Evolutionary conservation across 1,140 invertebrate genomes (phyloP).

Genomic region (Ladona fulva): DNA sequence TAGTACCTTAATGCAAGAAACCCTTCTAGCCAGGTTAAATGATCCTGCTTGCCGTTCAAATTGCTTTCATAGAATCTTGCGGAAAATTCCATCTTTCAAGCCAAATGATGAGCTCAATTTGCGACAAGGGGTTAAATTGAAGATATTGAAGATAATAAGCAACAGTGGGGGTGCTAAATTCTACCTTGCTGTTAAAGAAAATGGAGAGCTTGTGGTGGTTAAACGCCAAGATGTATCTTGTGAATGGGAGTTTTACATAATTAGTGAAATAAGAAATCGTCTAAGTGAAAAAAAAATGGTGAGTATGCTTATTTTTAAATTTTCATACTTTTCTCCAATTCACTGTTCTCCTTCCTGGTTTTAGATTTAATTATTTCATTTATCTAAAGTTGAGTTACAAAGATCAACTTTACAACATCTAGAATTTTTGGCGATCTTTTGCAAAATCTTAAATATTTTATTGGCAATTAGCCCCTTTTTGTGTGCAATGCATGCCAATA

Average conservation of each 20-base stretch:
- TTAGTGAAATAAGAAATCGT: slow-evolving; percentile 60
- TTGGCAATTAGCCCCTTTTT: no score
- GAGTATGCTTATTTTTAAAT: no score
- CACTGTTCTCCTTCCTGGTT: no score
- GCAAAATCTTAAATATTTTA: no score
- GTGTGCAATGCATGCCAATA: no score
- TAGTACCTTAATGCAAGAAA: background rate
- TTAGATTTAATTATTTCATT: no score
- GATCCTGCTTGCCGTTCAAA: background rate
- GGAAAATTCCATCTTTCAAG: background rate
- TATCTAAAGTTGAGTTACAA: no score
- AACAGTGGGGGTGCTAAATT: background rate
- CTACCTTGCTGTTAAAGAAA: slow-evolving; percentile 23
- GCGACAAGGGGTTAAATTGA: background rate
- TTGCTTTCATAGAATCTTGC: background rate
- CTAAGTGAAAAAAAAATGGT: slow-evolving; percentile 59
- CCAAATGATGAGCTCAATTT: background rate
- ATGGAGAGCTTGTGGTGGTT: slow-evolving; percentile 51
- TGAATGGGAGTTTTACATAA: slow-evolving; percentile 74
- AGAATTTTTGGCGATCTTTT: no score
- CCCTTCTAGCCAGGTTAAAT: background rate
- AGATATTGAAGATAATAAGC: background rate
- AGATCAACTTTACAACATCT: no score
- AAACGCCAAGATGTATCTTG: slow-evolving; percentile 70
- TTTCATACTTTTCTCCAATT: no score